Percentiles rank a stretch among this genome's conserved stretches.
phyloP scores from a whole-genome alignment of 2,888 invertebrate genomes.

The Cerastis leucographa region DNA sequence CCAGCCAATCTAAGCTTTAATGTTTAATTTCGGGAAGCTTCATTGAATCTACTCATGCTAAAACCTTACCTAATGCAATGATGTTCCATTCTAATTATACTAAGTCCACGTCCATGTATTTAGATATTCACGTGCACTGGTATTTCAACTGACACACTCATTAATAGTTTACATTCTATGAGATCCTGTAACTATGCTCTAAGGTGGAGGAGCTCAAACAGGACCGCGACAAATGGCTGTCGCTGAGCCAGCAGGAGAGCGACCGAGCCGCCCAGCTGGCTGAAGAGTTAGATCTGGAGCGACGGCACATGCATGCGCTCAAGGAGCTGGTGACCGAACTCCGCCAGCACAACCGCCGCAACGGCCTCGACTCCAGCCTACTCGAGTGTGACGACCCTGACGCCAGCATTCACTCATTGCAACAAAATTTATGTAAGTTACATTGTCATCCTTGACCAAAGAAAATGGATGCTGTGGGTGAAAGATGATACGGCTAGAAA shows the following conservation, averaged over 20 bases:
- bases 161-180: neutral
- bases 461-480: neutral
- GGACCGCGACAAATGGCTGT: slow-evolving; percentile 83
- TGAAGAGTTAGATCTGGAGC: slow-evolving; percentile 80
- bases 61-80: neutral
- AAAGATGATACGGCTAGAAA: neutral
- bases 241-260: slow-evolving; percentile 78
- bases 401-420: slow-evolving; percentile 78
- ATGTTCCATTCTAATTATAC: neutral
- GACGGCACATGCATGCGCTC: slow-evolving; percentile 73
- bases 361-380: slow-evolving; percentile 80
- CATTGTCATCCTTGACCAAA: neutral
- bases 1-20: neutral
- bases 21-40: neutral
- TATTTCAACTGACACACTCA: neutral
- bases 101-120: neutral
- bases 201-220: slow-evolving; percentile 87
- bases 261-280: slow-evolving; percentile 73
- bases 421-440: slow-evolving; percentile 82
- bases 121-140: neutral
- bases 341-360: slow-evolving; percentile 80
- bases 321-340: slow-evolving; percentile 82
- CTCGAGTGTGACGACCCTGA: slow-evolving; percentile 86
- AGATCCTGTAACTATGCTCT: neutral
- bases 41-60: no score